phyloP scores from a whole-genome alignment of 2,113 vertebrate species.

The Prionailurus viverrinus region DNA sequence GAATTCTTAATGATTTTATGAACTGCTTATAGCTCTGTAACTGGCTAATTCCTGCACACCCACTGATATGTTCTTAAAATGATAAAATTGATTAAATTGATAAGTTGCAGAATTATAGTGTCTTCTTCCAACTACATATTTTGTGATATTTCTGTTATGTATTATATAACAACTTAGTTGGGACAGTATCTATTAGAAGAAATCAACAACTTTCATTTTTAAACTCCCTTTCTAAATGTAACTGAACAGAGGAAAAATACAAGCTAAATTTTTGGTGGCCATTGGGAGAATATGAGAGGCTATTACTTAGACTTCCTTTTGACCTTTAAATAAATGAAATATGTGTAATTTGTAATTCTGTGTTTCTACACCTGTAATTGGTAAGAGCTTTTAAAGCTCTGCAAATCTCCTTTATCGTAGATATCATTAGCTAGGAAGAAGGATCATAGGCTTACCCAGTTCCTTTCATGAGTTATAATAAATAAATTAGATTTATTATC shows the following conservation, averaged over 20 bases:
- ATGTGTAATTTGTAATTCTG: neutral
- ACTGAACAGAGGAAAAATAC: neutral
- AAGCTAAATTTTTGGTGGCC: neutral
- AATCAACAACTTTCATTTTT: neutral
- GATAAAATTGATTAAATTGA: neutral
- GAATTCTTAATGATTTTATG: neutral
- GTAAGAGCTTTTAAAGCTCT: neutral
- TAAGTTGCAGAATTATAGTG: neutral
- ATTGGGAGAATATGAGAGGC: neutral
- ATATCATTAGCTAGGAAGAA: neutral
- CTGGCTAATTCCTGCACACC: neutral
- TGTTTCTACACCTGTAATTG: neutral
- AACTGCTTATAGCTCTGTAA: neutral
- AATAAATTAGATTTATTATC: neutral
- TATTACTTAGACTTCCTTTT: neutral
- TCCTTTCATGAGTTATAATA: neutral
- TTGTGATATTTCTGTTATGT: neutral
- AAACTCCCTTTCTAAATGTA: neutral
- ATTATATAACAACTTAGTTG: neutral
- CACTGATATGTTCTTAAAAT: neutral
- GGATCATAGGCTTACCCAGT: neutral
- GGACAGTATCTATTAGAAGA: neutral
- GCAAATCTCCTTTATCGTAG: neutral
- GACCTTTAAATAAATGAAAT: neutral
- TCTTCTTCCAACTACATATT: neutral